phyloP scores from a whole-genome alignment of 2,888 invertebrate species.

The Rutpela maculata region DNA sequence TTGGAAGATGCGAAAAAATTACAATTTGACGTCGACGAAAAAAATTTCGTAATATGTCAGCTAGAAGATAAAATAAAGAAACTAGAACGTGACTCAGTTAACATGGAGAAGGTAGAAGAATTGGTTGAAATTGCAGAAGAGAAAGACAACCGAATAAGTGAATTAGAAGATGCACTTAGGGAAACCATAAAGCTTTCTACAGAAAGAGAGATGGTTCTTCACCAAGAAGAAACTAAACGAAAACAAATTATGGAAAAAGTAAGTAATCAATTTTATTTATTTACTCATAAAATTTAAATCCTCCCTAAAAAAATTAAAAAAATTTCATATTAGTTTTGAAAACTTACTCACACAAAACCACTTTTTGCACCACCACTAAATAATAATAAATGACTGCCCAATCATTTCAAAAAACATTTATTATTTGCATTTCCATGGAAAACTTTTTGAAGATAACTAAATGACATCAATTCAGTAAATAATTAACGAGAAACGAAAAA shows the following conservation, averaged over 20 bases:
- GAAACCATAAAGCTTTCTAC: conserved; percentile 86
- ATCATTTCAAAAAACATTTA: no score
- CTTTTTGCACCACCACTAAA: no score
- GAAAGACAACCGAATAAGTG: conserved; percentile 81
- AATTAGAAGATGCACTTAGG: conserved; percentile 89
- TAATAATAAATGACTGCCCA: no score
- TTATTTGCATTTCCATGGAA: no score
- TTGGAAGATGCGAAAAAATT: conserved; percentile 50
- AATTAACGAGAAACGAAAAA: no score
- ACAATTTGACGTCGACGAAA: conserved; percentile 45
- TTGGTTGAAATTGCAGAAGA: conserved; percentile 74
- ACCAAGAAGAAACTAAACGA: conserved; percentile 80
- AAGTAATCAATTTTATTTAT: conserved; percentile 57
- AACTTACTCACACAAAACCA: no score
- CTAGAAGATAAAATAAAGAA: conserved; percentile 19
- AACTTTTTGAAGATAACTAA: no score
- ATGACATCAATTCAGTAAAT: no score
- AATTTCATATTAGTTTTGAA: no score
- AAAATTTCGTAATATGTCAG: conserved; percentile 46
- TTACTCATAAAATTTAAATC: no score
- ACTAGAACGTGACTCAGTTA: conserved; percentile 19
- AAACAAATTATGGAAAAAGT: conserved; percentile 82
- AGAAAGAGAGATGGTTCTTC: conserved; percentile 81
- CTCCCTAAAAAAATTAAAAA: no score
- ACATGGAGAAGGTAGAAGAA: conserved; percentile 53